Percentiles rank a stretch among this genome's conserved stretches.
Conservation (phyloP, 2,797 vertebrate species). For the Mionectes olivaceus region DNA sequence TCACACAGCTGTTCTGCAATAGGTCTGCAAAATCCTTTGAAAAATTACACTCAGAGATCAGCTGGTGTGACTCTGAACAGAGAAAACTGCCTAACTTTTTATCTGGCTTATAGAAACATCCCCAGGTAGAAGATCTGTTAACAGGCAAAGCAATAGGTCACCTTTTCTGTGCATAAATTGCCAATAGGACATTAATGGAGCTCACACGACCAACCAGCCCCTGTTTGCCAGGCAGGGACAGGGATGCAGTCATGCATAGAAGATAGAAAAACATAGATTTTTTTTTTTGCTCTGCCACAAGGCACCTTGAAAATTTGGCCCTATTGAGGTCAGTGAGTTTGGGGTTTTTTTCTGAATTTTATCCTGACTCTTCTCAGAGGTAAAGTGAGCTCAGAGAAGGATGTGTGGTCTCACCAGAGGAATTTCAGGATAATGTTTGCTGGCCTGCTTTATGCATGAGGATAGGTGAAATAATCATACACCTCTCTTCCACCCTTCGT, state of each 20-base stretch:
- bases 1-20: background rate
- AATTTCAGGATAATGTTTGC: background rate
- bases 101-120: background rate
- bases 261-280: background rate
- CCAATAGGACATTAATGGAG: background rate
- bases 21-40: background rate
- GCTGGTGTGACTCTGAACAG: background rate
- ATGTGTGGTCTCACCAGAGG: background rate
- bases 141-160: conserved; percentile 9
- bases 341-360: background rate
- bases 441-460: background rate
- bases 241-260: background rate
- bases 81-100: background rate
- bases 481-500: background rate
- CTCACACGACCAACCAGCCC: background rate
- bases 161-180: background rate
- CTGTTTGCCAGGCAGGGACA: background rate
- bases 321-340: background rate
- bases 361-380: background rate
- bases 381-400: background rate
- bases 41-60: background rate
- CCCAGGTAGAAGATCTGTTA: background rate
- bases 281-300: background rate
- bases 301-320: background rate
- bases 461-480: background rate